Percentiles rank a stretch among this genome's conserved stretches.
Evolutionary conservation across 1,140 invertebrate genomes (phyloP).

Genomic region (Trinorchestia longiramus): DNA sequence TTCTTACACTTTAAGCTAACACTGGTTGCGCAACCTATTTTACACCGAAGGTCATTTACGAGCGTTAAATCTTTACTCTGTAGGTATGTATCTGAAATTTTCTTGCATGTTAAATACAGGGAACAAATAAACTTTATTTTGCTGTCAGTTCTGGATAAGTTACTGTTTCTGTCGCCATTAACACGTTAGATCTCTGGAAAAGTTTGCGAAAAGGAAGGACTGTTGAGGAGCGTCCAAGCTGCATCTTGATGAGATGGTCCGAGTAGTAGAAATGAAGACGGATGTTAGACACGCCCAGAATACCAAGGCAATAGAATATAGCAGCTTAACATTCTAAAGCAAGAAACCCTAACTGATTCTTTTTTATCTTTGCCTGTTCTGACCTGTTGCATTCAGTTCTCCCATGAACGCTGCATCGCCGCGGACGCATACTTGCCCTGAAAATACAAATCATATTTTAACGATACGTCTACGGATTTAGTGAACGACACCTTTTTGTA

Average conservation of each 20-base stretch:
- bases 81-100: background rate
- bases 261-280: background rate
- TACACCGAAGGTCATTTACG: background rate
- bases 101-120: background rate
- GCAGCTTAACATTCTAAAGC: background rate
- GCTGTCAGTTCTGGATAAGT: background rate
- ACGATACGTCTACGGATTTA: too few relatives aligned
- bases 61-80: background rate
- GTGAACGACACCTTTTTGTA: too few relatives aligned
- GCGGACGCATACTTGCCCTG: too few relatives aligned
- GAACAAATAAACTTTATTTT: background rate
- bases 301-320: background rate
- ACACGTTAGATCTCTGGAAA: background rate
- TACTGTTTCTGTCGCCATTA: background rate
- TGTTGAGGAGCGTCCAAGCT: background rate
- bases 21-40: background rate
- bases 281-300: background rate
- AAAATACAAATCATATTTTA: too few relatives aligned
- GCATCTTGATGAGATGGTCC: background rate
- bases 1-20: background rate
- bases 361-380: background rate
- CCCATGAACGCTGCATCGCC: too few relatives aligned
- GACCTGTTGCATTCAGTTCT: background rate
- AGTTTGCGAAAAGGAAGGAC: background rate
- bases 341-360: background rate